Evolutionary conservation across 2,888 invertebrate genomes (phyloP).

Genomic region (Anarsia innoxiella): DNA sequence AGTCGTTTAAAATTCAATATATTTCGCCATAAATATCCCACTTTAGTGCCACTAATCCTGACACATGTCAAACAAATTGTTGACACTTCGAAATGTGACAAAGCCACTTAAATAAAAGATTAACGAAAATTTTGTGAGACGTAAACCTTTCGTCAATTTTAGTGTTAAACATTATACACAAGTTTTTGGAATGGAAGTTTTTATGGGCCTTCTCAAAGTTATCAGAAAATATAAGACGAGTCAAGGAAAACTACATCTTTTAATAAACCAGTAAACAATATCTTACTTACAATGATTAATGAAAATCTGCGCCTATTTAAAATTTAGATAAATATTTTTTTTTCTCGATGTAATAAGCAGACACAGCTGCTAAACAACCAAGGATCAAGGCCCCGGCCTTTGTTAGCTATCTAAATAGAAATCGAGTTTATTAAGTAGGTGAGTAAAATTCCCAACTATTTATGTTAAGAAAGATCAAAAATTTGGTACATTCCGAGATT

Average conservation of each 20-base stretch:
- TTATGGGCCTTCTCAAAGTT: neutral
- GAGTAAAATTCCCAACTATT: no score
- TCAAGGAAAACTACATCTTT: neutral
- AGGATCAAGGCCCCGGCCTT: neutral
- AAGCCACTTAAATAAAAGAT: conserved; percentile 34
- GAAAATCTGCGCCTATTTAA: no score
- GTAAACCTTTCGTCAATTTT: conserved; percentile 3
- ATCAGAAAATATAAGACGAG: neutral
- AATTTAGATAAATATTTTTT: no score
- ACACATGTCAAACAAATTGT: conserved; percentile 54
- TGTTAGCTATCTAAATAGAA: no score
- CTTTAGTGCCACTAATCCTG: conserved; percentile 40
- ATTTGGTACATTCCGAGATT: no score
- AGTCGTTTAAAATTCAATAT: conserved; percentile 41
- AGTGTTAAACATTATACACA: no score
- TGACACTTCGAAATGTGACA: conserved; percentile 37
- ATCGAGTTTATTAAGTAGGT: no score
- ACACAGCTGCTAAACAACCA: neutral
- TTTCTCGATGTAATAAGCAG: no score
- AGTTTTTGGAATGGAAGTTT: neutral
- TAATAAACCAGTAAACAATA: neutral
- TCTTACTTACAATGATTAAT: conserved; percentile 1
- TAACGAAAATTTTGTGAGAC: conserved; percentile 18
- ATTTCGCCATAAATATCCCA: conserved; percentile 40
- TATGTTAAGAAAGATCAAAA: no score